Percentiles rank a stretch among this genome's conserved stretches.
phyloP scores from a whole-genome alignment of 23 tunicate genomes.

The Ascidia mentula region DNA sequence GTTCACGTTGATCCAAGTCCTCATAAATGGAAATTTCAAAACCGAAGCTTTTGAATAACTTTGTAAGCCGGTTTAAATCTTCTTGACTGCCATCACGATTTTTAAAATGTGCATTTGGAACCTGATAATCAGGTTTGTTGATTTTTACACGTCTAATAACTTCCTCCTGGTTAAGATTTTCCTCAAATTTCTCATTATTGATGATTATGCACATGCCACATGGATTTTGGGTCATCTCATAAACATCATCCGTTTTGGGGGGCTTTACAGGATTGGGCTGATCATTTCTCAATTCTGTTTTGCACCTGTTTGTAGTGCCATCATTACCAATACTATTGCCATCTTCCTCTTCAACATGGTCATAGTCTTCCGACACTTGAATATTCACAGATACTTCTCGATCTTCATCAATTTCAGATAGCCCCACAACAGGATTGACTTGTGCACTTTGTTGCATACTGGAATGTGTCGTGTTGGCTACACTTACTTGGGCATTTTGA shows the following conservation, averaged over 20 bases:
- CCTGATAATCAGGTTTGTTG: neutral
- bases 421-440: too few relatives aligned
- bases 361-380: neutral
- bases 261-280: neutral
- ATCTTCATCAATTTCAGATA: neutral
- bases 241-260: neutral
- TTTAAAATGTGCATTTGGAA: slow-evolving; percentile 16
- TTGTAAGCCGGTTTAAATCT: slow-evolving; percentile 26
- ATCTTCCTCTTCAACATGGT: neutral
- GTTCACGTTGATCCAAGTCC: slow-evolving; percentile 43
- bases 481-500: neutral
- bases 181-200: slow-evolving; percentile 41
- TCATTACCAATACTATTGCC: neutral
- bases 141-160: neutral
- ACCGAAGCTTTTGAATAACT: slow-evolving; percentile 42
- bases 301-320: neutral
- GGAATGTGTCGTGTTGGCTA: neutral
- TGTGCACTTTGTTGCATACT: too few relatives aligned
- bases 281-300: neutral
- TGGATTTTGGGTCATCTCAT: slow-evolving; percentile 44
- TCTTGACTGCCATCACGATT: slow-evolving; percentile 42
- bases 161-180: neutral
- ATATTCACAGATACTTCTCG: neutral
- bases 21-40: slow-evolving; percentile 30
- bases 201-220: slow-evolving; percentile 63